Conservation (phyloP, 2,888 invertebrate species). For the Melinaea menophilus region DNA sequence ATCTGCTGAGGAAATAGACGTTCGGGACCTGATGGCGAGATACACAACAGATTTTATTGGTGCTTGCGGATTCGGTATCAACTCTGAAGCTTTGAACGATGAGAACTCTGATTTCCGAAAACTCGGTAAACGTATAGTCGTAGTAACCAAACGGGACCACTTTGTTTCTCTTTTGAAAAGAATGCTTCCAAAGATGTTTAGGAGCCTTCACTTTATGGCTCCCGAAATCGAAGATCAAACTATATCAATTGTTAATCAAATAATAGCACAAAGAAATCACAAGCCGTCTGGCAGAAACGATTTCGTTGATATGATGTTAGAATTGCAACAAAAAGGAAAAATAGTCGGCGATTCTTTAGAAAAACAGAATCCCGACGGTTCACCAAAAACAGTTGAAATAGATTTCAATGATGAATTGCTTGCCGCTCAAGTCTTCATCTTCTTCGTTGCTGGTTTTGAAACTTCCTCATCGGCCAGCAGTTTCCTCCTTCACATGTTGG, state of each 20-base stretch:
- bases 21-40: constrained; percentile 43
- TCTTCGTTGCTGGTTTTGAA: constrained; percentile 56
- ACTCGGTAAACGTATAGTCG: constrained; percentile 31
- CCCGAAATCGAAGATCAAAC: constrained; percentile 37
- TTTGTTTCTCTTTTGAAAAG: constrained; percentile 35
- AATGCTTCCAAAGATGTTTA: constrained; percentile 35
- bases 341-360: constrained; percentile 38
- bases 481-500: constrained; percentile 48
- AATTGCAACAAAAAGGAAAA: constrained; percentile 43
- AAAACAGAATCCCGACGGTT: constrained; percentile 36
- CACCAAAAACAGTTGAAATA: constrained; percentile 38
- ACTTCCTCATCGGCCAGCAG: constrained; percentile 54
- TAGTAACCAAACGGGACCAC: constrained; percentile 32
- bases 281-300: constrained; percentile 42
- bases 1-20: constrained; percentile 35
- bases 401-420: constrained; percentile 42
- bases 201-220: constrained; percentile 30
- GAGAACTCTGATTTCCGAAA: constrained; percentile 41
- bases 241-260: constrained; percentile 35
- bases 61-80: constrained; percentile 45
- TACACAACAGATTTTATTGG: constrained; percentile 48
- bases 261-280: constrained; percentile 40
- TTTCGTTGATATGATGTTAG: constrained; percentile 48
- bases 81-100: constrained; percentile 40
- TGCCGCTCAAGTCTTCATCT: constrained; percentile 44